Base-by-base conservation (phyloP, 2,113 vertebrate species). In the Trichomycterus rosablanca region DNA sequence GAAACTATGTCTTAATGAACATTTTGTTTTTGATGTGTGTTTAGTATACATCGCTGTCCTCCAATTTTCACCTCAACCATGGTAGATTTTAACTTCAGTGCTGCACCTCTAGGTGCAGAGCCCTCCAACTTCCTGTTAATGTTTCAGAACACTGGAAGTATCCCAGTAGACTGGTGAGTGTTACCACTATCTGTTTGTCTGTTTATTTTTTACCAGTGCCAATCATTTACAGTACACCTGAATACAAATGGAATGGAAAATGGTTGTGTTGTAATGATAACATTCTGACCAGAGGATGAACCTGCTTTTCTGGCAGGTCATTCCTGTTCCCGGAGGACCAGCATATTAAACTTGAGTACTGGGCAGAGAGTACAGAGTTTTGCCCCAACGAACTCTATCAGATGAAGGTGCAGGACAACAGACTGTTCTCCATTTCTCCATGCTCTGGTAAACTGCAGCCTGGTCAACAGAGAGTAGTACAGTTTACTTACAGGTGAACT, bases 261-360 rank as follows among this genome's bases (percentile, higher is more conserved):
- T n/a, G n/a, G n/a, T n/a, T n/a, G n/a, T n/a, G n/a, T n/a, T n/a
- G n/a, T n/a, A n/a, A n/a, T n/a, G n/a, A n/a, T n/a, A n/a, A n/a
- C n/a, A n/a, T n/a, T n/a, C n/a, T n/a, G n/a, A n/a, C n/a, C n/a
- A n/a, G n/a, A n/a, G n/a, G n/a, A 37, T 49, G 14, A 12, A 16
- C 12, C 23, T 34, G 12, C 5, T 24, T 7, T 5, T 44, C 30
- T 20, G 63, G 46, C 48, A 95, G 93, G 93, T 71, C 80, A 19
- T 93, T 98, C 76, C 76, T 97, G 74, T 93, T 94, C 74, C 93
- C 95, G 20, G 85, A 85, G 52, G 92, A 97, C 76, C 93, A 94
- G 77, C 86, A 89, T 71, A 86, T 93, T 1, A 83, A 93, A 26
- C 8, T 92, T 74, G 92, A 94, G 22, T 79, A 64, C 66, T 95